Percentiles rank a stretch among this genome's conserved stretches.
phyloP scores from a whole-genome alignment of 2,888 invertebrate genomes.

The Zaprionus bogoriensis region DNA sequence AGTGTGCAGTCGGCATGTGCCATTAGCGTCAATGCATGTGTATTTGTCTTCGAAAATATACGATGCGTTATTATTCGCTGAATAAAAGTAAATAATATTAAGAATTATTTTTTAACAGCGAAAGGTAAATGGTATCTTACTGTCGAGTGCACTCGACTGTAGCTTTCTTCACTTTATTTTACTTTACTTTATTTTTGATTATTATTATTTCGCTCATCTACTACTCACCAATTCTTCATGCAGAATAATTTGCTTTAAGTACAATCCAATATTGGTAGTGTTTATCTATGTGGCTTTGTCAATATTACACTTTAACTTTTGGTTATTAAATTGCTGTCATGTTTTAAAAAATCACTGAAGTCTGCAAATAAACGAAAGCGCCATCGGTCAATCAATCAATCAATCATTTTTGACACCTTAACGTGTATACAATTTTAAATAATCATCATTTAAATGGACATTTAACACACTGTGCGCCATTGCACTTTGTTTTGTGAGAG shows the following conservation, averaged over 20 bases:
- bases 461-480: constrained; percentile 46
- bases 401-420: constrained; percentile 14
- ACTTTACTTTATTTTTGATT: background rate
- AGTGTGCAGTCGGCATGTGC: too few relatives aligned
- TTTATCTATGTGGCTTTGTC: background rate
- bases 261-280: constrained; percentile 27
- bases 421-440: constrained; percentile 19
- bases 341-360: constrained; percentile 25
- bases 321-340: constrained; percentile 17
- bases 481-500: constrained; percentile 26
- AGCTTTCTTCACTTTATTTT: too few relatives aligned
- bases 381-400: constrained; percentile 25
- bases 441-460: constrained; percentile 32
- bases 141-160: too few relatives aligned
- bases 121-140: too few relatives aligned
- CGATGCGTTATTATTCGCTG: too few relatives aligned
- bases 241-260: constrained; percentile 16
- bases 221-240: constrained; percentile 43
- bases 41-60: too few relatives aligned
- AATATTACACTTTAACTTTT: background rate
- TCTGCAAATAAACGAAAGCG: constrained; percentile 46
- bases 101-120: too few relatives aligned
- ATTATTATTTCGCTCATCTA: constrained; percentile 5
- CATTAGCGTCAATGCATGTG: too few relatives aligned
- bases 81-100: too few relatives aligned